Percentiles rank a stretch among this genome's conserved stretches.
Evolutionary conservation across 2,888 invertebrate species (phyloP).

Genomic region (Pasiphila rectangulata): DNA sequence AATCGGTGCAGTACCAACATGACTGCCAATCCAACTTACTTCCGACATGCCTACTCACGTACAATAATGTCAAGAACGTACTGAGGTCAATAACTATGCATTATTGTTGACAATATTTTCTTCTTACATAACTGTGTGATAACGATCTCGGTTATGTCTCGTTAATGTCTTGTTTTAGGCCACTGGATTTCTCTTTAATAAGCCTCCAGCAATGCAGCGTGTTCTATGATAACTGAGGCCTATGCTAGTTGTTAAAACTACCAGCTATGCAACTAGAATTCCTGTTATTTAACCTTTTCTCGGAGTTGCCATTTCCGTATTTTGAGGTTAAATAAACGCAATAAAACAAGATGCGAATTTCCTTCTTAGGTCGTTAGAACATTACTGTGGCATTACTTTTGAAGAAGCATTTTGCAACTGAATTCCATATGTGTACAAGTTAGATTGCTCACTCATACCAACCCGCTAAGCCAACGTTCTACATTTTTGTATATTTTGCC

Average conservation of each 20-base stretch:
- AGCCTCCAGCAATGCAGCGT: neutral
- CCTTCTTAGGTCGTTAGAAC: conserved; percentile 6
- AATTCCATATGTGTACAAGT: conserved; percentile 9
- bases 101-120: conserved; percentile 26
- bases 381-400: conserved; percentile 8
- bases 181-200: neutral
- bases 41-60: conserved; percentile 46
- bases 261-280: no score
- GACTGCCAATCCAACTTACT: conserved; percentile 33
- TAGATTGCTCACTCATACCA: neutral
- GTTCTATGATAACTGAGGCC: neutral
- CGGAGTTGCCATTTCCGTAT: neutral
- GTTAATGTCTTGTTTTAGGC: conserved; percentile 2
- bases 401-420: conserved; percentile 7
- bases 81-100: conserved; percentile 45
- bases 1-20: conserved; percentile 18
- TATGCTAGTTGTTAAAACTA: neutral
- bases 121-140: conserved; percentile 21
- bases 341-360: conserved; percentile 9
- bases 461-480: conserved; percentile 7
- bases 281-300: conserved; percentile 8
- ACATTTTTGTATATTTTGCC: conserved; percentile 6
- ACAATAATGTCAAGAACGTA: conserved; percentile 57
- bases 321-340: conserved; percentile 9
- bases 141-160: conserved; percentile 16